Evolutionary conservation across 2,797 vertebrate species (phyloP), one percentile per base, ranked within the genome.

Genomic region (Takifugu ocellatus): DNA sequence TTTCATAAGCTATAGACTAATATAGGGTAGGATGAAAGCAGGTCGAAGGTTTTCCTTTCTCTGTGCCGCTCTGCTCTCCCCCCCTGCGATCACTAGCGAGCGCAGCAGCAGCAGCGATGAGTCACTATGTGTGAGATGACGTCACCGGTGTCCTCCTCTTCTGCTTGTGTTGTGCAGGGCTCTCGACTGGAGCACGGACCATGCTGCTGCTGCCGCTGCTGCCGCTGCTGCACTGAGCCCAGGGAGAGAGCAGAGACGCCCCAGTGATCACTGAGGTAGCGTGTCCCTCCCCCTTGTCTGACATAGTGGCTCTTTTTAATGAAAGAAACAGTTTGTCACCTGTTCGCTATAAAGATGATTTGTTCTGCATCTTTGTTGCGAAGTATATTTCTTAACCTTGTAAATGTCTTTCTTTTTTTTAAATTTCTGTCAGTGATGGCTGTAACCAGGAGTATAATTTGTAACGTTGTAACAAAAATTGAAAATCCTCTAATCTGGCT

Each of bases 101-200:
- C 12, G 45, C 54, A 48, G 61, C 70, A 75, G 79, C 78, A 85
- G 83, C 86, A 88, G 84, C 54, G 75, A 88, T 88, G 87, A 89
- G 83, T 90, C 89, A 90, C 76, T 73, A 72, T 85, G 77, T 88
- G 84, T 84, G 83, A 82, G 64, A 54, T 89, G 84, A 89, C 87
- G 81, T 86, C 84, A 83, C 65, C 56, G 61, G 83, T 88, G 86
- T 90, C 85, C 84, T 87, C 83, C 85, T 88, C 63, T 78, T 79
- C 54, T 78, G 67, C 72, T 86, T 64, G 82, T 66, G 52, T 33
- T 81, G 59, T 81, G 45, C 72, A 88, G 85, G 78, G 77, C 77
- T 88, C 73, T 80, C 75, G 72, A 79, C 78, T 77, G 76, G 72
- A 83, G 73, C 74, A 79, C 75, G 68, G 59, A 88, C 70, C 82